Base-by-base conservation (phyloP, 2,888 invertebrate species). In the Acheta domesticus region DNA sequence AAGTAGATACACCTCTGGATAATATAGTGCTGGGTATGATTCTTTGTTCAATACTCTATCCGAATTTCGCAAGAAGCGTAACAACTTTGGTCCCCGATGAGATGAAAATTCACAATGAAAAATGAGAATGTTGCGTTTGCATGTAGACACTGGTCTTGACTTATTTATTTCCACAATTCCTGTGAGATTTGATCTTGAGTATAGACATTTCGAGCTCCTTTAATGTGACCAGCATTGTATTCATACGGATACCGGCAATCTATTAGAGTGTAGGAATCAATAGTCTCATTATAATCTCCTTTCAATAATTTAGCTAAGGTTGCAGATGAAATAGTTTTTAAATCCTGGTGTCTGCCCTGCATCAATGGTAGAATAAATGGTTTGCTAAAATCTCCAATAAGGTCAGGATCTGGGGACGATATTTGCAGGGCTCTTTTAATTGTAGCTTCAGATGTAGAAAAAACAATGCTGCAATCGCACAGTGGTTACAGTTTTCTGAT, bases 31-130 rank as follows among this genome's bases (percentile, higher is more conserved):
- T 0, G 99, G 99, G 87, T 98, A 98, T 81, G 90, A 89, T 79
- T 93, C 92, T 81, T 91, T 91, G 87, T 98, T 96, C 75, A 90
- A 88, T 20, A 91, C 91, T 0, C 99, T 91, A 87, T 99, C 98
- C 48, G 92, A 88, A 77, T 93, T 92, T 8, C 98, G 92, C 79
- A 99, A 89, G 86, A 92, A 95, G 4, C 97, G 92, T 74, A 92
- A 94, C 93, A 99, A 88, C 84, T 93, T 94, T 0, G 99, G 99
- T 2, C 97, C 99, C 79, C 99, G 90, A 87, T 98, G 96, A 80
- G 96, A 93, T 0, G 98, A 98, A 89, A 98, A 99, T 87, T 99
- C 99, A 88, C 99, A 99, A 87, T 99, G 99, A 87, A 99, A 98
- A 77, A 99, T 92, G 75, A 99, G 88, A 77, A 98, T 92, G 82